Conservation (phyloP, 2,797 vertebrate genomes). For the Pygocentrus nattereri region DNA sequence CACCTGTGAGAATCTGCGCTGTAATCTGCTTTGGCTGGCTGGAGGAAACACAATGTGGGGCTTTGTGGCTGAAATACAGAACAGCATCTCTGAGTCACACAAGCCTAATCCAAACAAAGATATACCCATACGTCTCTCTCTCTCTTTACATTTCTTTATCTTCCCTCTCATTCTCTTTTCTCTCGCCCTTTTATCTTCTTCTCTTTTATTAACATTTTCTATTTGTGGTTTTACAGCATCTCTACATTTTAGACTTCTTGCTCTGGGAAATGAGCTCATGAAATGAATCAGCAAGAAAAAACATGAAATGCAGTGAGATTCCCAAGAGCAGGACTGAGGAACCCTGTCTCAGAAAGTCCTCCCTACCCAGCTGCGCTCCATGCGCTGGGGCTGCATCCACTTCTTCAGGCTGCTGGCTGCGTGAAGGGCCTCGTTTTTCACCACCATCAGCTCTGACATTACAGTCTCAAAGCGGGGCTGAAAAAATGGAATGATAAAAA, state of each 20-base stretch:
- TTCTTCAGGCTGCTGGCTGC: slow-evolving; percentile 54
- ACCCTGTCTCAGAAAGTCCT: not conserved
- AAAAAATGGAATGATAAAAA: not conserved
- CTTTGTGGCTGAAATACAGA: not conserved
- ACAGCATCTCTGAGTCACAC: not conserved
- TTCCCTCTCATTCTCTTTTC: too few relatives aligned
- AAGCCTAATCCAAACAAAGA: not conserved
- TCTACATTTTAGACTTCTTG: too few relatives aligned
- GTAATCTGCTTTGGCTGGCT: not conserved
- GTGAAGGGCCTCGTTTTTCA: slow-evolving; percentile 80
- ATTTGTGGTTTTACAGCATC: too few relatives aligned
- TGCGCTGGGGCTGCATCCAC: not conserved
- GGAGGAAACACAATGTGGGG: not conserved
- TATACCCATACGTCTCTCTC: not conserved
- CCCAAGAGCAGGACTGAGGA: too few relatives aligned
- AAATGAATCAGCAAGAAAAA: not conserved
- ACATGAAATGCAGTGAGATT: not conserved
- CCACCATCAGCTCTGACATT: slow-evolving; percentile 72
- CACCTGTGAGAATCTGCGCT: not conserved
- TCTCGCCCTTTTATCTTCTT: too few relatives aligned
- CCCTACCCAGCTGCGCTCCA: not conserved
- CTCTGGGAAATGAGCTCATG: not conserved
- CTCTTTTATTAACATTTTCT: too few relatives aligned
- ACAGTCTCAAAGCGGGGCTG: slow-evolving; percentile 2
- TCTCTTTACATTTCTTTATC: too few relatives aligned